A percentile compares a stretch with the other conserved stretches of the same genome.
Conservation (phyloP, 2,888 invertebrate genomes). For the Andrena praecox region DNA sequence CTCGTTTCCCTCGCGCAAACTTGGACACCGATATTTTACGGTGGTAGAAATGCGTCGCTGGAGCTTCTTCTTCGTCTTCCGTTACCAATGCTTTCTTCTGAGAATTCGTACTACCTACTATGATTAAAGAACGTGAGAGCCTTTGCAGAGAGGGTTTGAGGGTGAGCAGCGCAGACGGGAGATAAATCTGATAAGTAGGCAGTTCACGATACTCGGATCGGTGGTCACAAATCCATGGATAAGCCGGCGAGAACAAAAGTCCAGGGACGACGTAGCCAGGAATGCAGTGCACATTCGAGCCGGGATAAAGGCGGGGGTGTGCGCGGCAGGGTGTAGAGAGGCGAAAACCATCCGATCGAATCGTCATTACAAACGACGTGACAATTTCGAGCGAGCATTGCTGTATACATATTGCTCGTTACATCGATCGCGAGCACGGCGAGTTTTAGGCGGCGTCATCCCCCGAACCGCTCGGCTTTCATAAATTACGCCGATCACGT, state of each 20-base stretch:
- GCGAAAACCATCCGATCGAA: conserved; percentile 81
- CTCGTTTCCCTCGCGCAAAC: too few relatives aligned
- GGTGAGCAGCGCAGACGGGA: conserved; percentile 50
- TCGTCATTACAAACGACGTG: conserved; percentile 83
- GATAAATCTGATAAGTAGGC: conserved; percentile 84
- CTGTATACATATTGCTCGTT: conserved; percentile 79
- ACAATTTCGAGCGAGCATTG: conserved; percentile 79
- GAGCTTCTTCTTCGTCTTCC: too few relatives aligned
- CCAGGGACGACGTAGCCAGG: conserved; percentile 72
- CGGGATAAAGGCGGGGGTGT: conserved; percentile 60
- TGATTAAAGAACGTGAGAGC: conserved; percentile 30
- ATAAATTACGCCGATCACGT: conserved; percentile 68
- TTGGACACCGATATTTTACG: too few relatives aligned
- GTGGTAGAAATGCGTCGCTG: too few relatives aligned
- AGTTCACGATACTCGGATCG: conserved; percentile 81
- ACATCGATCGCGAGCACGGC: conserved; percentile 49
- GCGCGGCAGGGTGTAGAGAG: conserved; percentile 66
- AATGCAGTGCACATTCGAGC: conserved; percentile 74
- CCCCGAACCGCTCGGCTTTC: conserved; percentile 44
- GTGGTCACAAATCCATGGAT: conserved; percentile 83
- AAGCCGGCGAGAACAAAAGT: conserved; percentile 80
- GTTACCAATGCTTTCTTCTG: too few relatives aligned
- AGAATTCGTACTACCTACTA: conserved; percentile 7
- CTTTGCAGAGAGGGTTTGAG: background rate
- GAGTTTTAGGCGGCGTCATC: conserved; percentile 37